Conservation (phyloP, 2,113 vertebrate genomes). For the Mustelus asterias region DNA sequence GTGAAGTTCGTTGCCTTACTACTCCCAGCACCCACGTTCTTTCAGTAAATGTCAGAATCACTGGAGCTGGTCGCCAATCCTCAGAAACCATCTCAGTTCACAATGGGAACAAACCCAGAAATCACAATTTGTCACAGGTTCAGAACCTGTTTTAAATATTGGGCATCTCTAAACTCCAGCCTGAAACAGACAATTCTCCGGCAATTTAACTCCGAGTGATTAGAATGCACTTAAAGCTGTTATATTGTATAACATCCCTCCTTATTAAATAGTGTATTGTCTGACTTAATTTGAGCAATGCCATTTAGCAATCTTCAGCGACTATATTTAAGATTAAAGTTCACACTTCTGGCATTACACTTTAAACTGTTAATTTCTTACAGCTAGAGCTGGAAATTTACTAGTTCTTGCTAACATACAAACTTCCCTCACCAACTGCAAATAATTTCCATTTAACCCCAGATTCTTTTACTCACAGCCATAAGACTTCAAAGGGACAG, state of each 20-base stretch:
- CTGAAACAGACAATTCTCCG: neutral
- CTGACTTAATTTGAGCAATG: neutral
- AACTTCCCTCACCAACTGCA: neutral
- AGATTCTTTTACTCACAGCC: neutral
- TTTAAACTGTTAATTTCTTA: neutral
- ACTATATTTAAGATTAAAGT: neutral
- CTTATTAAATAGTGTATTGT: neutral
- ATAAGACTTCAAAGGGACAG: neutral
- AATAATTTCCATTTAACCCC: neutral
- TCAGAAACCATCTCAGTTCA: neutral
- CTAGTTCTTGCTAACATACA: too few relatives aligned
- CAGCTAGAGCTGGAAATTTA: neutral
- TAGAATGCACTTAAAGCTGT: neutral
- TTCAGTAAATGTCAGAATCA: neutral
- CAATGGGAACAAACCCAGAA: neutral
- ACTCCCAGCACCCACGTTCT: neutral
- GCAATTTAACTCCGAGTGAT: neutral
- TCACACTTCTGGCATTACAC: neutral
- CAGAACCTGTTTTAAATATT: neutral
- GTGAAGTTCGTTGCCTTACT: neutral
- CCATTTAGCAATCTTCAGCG: neutral
- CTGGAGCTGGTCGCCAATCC: neutral
- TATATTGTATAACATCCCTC: neutral
- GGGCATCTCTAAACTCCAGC: neutral
- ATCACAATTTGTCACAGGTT: neutral